Evolutionary conservation across 1,140 invertebrate genomes (phyloP), one percentile per base, ranked within the genome.

Genomic region (Orussus abietinus): DNA sequence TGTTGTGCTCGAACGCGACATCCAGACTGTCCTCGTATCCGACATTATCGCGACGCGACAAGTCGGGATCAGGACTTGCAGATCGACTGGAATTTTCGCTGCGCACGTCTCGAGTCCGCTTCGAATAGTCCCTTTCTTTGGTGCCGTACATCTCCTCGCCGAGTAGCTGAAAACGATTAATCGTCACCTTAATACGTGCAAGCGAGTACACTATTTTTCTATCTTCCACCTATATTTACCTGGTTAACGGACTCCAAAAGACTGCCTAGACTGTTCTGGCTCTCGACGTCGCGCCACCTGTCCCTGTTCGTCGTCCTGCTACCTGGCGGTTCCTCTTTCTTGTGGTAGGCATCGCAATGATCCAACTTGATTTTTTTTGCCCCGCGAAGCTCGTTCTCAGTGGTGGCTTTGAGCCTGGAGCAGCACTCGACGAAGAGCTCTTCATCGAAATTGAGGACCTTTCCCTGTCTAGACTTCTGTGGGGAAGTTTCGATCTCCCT

Each of bases 321-420:
- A 3, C 55, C 49, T 12, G 55, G 45, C 1, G 52, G 33, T 1
- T 69, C 62, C 1, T 69, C 64, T 6, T 56, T 59, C 4, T 36
- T 59, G 5, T 64, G 57, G 38, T 69, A 69, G 11, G 41, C 45
- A 0, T 64, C 66, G 1, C 52, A 57, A 11, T 71, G 68, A 39
- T 74, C 69, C 3, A 74, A 25, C 13, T 74, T 71, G 18, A 74
- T 74, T 33, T 72, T 74, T 19, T 74, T 74, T 0, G 71, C 62
- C 0, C 69, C 69, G 26, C 71, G 48, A 0, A 74, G 30, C 22
- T 74, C 71, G 11, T 69, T 74, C 31, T 74, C 71, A 0, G 66
- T 65, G 0, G 69, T 70, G 0, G 71, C 69, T 38, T 74, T 74
- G 3, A 74, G 30, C 26, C 71, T 62, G 0, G 69, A 72, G 38